Base-by-base conservation (phyloP, 2,888 invertebrate genomes). In the Encarsia formosa region DNA sequence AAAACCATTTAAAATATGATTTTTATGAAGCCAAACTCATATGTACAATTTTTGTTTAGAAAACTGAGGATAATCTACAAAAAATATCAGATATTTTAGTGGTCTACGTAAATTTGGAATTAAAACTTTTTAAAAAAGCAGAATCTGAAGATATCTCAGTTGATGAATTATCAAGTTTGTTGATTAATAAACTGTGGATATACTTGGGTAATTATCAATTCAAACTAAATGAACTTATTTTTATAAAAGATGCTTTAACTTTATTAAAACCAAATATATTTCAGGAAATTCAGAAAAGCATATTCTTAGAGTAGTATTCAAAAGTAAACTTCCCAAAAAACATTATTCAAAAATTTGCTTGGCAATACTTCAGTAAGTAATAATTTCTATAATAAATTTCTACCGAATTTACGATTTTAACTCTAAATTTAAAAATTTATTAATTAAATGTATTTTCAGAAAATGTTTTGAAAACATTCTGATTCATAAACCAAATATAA, bases 71-170 rank as follows among this genome's bases (percentile, higher is more conserved):
- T 37, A 15, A 75, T 58, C 63, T 75, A 45, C 70, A 73, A 54
- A 67, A 68, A 60, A 75, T 76, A 71, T 67, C 75, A 29, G 65
- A 69, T 45, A 64, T 76, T 23, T 61, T 76, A 49, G 65, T 65
- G 29, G 64, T 74, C 58, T 75, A 75, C 56, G 59, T 75, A 44
- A 71, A 76, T 49, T 63, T 75, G 61, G 73, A 75, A 57, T 61
- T 76, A 2, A 68, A 67, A 59, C 67, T 68, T 44, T 66, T 64
- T 29, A 62, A 63, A n/a, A n/a, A n/a, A n/a, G n/a, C n/a, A n/a
- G 60, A 58, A 39, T 37, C 26, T 11, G 53, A 58, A 5, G 26
- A 52, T 38, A 62, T 57, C 35, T 52, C 64, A 34, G 43, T 55
- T 40, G 49, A 52, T 40, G 58, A 68, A 47, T 47, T 65, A 38